Base-by-base conservation (phyloP, 1,140 invertebrate genomes). In the Anastrepha ludens region DNA sequence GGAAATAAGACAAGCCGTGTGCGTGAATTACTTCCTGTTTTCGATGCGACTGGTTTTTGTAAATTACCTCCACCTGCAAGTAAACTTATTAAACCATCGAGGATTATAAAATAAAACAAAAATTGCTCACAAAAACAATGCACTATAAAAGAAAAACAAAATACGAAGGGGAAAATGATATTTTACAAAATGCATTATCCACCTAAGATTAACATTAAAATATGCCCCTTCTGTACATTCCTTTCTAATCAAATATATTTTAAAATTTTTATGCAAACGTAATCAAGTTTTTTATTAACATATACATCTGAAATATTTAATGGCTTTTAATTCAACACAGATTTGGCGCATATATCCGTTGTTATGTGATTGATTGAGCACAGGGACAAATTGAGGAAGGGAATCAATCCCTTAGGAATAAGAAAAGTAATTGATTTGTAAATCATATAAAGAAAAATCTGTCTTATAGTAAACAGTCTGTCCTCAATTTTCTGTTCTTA, bases 21-120 rank as follows among this genome's bases (percentile, higher is more conserved):
- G 85, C 95, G 96, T 88, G 96, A 97, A 90, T 94, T 97, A 74
- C 94, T 97, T 88, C 97, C 97, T 55, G 97, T 97, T 20, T 97
- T 97, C 92, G 97, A 97, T 93, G 96, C 97, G 90, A 94, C 96
- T 88, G 96, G 96, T 15, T 97, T 97, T 93, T 92, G 92, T 90
- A 96, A 97, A 93, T 95, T 97, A 93, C 96, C 96, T 62, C 95
- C 97, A 89, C 96, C 97, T 86, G 94, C 96, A 7, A 97, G 95
- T 89, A 95, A 96, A 90, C 94, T 96, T 89, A 95, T 97, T 89
- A 97, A 97, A 91, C 96, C 97, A n/a, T 90, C 91, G 90, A 91
- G 91, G 90, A 58, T 29, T 11, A 81, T 81, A 8, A 55, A 81
- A 20, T 81, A 81, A 29, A 29, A 29, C 29, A 29, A 29, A 29